Evolutionary conservation across 2,888 invertebrate genomes (phyloP), one percentile per base, ranked within the genome.

Genomic region (Lasioglossum calceatum): DNA sequence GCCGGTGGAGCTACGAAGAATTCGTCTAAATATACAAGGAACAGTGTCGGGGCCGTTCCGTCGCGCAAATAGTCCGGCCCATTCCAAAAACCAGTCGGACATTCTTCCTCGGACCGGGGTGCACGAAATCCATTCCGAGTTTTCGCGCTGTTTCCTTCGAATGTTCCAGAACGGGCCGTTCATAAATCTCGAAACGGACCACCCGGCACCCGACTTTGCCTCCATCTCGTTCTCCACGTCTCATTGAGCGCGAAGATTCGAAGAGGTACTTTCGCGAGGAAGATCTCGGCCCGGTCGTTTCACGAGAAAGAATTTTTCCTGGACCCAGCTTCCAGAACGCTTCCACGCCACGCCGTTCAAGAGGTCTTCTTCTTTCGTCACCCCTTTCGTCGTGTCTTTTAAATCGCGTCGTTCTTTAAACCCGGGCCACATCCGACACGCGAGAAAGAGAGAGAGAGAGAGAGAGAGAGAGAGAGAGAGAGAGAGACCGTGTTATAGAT

Each of bases 141-240:
- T 91, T 87, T 87, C 88, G 87, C 89, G 77, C 86, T 86, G 87
- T 90, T 92, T 91, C 91, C 90, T 87, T 87, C 87, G 89, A 87
- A 88, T 89, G 89, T 87, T 86, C 87, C 91, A 89, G 91, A 90
- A 91, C 87, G 89, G 85, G 82, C 82, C 88, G 85, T 85, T 86
- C 90, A 92, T 92, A 92, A 92, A 92, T 92, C 92, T 88, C 85
- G 61, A 84, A 87, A 88, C 82, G 91, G 93, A 93, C 93, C 93
- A 93, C 93, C 93, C 93, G 92, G 92, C 84, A 84, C 85, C 81
- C 83, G 73, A 70, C 86, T 76, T 83, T 79, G 85, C 84, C 27
- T 80, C 87, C 87, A 83, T 89, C 88, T 86, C 91, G 87, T 91
- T 89, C 89, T 89, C 87, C 81, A 83, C 91, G 92, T 87, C 91